Base-by-base conservation (phyloP, 2,113 vertebrate genomes). In the Dissostichus mawsoni region DNA sequence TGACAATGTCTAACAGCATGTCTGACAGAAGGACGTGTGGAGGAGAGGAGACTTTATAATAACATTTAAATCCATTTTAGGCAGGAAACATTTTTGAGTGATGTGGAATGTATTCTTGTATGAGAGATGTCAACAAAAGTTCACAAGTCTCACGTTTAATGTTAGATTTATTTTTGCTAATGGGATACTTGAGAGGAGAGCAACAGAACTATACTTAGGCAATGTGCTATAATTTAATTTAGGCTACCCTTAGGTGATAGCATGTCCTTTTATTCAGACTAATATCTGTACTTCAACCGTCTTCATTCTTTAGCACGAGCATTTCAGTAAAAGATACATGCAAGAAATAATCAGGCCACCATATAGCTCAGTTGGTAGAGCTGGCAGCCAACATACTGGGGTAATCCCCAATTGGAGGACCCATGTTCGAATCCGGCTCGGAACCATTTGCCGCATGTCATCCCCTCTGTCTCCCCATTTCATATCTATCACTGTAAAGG, bases 1-100 rank as follows among this genome's bases (percentile, higher is more conserved):
- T 67, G 76, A 83, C 86, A 84, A 63, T 85, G 84, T 88, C 66
- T 17, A 83, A 90, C 82, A 81, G 87, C 82, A 68, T 53, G 87
- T 83, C 64, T 78, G 70, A 90, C 85, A 85, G 87, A 87, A 29
- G 74, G 80, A 81, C 4, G 45, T 14, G 76, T 72, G 76, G 47
- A 29, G 25, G 2, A 76, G 57, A 82, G 75, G 70, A 4, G 9
- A 59, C n/a, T 56, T 65, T 8, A 64, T 47, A 45, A 76, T 63
- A 41, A 3, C 12, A 72, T 62, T 56, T 47, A 3, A 65, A 80
- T 86, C 17, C 7, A 66, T 74, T 44, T 68, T 16, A 82, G 52
- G 61, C 2, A 20, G 16, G 0, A 9, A n/a, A 44, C 18, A 41
- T 17, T 61, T 57, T 69, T 33, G 1, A 44, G 2, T 11, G 8